Conservation (phyloP, 2,888 invertebrate genomes). For the Caenorhabditis angaria region DNA sequence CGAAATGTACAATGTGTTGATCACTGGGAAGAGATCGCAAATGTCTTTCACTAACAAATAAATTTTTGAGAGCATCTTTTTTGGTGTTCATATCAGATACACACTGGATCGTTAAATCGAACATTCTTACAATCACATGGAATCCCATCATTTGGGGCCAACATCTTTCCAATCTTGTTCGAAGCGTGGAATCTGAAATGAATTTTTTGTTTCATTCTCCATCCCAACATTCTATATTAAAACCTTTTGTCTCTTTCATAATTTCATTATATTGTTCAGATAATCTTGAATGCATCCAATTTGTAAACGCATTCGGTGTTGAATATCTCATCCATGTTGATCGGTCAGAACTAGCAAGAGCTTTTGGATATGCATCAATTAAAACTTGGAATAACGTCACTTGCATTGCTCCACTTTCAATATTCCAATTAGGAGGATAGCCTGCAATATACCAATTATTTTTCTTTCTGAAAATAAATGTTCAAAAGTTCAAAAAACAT, state of each 20-base stretch:
- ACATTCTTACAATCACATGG: slow-evolving; percentile 63
- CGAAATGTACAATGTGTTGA: slow-evolving; percentile 90
- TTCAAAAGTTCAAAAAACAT: slow-evolving; percentile 3
- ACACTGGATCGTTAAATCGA: slow-evolving; percentile 79
- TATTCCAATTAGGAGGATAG: slow-evolving; percentile 69
- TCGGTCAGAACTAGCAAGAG: slow-evolving; percentile 80
- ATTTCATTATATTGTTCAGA: slow-evolving; percentile 30
- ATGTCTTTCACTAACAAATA: slow-evolving; percentile 74
- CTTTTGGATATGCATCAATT: slow-evolving; percentile 89
- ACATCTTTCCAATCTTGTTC: slow-evolving; percentile 55
- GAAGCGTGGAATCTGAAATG: slow-evolving; percentile 69
- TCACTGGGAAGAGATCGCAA: slow-evolving; percentile 81
- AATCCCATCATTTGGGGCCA: slow-evolving; percentile 67
- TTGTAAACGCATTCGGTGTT: slow-evolving; percentile 57
- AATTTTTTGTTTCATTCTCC: neutral
- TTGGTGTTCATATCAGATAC: slow-evolving; percentile 81
- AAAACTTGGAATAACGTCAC: slow-evolving; percentile 78
- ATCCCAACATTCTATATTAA: slow-evolving; percentile 5
- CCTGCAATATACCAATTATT: slow-evolving; percentile 35
- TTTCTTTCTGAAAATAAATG: neutral
- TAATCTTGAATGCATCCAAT: slow-evolving; percentile 45
- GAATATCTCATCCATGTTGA: slow-evolving; percentile 64
- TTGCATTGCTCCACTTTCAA: slow-evolving; percentile 90
- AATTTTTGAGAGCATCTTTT: slow-evolving; percentile 82
- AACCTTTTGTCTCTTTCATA: neutral